phyloP scores from a whole-genome alignment of 2,113 vertebrate species.

The Ceratotherium simum region DNA sequence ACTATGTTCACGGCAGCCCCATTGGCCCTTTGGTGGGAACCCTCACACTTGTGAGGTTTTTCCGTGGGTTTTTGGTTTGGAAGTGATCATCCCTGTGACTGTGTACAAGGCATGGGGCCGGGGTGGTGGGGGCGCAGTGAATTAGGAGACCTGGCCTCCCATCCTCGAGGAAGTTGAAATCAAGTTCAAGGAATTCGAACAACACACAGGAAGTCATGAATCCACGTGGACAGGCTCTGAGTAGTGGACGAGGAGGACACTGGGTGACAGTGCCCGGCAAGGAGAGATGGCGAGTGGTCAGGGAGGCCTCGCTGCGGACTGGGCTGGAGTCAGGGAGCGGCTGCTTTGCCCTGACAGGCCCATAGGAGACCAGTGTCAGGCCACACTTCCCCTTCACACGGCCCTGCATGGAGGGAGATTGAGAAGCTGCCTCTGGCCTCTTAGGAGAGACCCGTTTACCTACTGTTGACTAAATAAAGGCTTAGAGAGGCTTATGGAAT shows the following conservation, averaged over 20 bases:
- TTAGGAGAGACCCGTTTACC: slow-evolving; percentile 44
- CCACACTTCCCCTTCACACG: background rate
- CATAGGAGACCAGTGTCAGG: background rate
- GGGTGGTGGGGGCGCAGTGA: background rate
- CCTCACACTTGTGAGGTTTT: background rate
- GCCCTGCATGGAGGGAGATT: background rate
- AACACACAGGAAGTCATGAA: background rate
- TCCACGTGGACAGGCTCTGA: background rate
- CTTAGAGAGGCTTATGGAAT: slow-evolving; percentile 72
- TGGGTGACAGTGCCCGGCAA: background rate
- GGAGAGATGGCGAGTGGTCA: background rate
- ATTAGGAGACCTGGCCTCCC: background rate
- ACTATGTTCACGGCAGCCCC: background rate
- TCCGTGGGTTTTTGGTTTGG: background rate
- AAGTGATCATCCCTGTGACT: background rate
- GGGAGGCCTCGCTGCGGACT: background rate
- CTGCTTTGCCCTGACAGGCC: background rate
- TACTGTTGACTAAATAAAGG: slow-evolving; percentile 78
- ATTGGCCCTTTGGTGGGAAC: background rate
- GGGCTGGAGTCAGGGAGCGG: background rate
- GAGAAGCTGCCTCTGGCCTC: slow-evolving; percentile 47
- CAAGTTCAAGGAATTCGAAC: background rate
- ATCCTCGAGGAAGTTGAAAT: background rate
- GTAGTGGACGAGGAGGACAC: background rate
- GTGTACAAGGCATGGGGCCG: background rate